Evolutionary conservation across 2,888 invertebrate species (phyloP).

Genomic region (Acronicta alni): DNA sequence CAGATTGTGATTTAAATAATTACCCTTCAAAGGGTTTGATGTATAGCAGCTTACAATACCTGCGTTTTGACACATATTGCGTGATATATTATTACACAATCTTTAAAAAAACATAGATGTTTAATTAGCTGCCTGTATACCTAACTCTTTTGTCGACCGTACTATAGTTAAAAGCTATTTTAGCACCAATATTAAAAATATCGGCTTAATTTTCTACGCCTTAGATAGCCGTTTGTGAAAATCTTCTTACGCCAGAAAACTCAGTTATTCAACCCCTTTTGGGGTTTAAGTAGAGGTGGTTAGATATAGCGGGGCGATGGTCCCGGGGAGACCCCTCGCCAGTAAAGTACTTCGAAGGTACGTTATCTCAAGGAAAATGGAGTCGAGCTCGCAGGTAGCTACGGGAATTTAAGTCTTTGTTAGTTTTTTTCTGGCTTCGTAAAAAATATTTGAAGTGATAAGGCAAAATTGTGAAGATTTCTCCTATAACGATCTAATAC

Average conservation of each 20-base stretch:
- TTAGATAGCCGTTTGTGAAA: constrained; percentile 23
- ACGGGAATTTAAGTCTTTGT: constrained; percentile 19
- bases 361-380: constrained; percentile 41
- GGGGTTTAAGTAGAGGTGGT: constrained; percentile 33
- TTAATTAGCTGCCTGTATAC: too few relatives aligned
- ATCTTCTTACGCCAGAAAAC: constrained; percentile 19
- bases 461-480: too few relatives aligned
- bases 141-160: too few relatives aligned
- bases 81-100: too few relatives aligned
- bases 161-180: constrained; percentile 3
- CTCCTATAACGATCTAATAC: too few relatives aligned
- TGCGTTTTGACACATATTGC: too few relatives aligned
- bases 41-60: too few relatives aligned
- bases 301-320: constrained; percentile 44
- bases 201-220: constrained; percentile 25
- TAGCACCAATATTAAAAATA: constrained; percentile 20
- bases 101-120: too few relatives aligned
- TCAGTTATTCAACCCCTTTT: constrained; percentile 31
- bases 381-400: constrained; percentile 13
- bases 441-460: neutral
- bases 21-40: too few relatives aligned
- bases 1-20: too few relatives aligned
- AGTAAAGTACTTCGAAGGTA: constrained; percentile 39
- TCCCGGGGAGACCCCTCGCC: constrained; percentile 41
- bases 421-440: constrained; percentile 13